phyloP scores from a whole-genome alignment of 2,113 vertebrate species.

The Clupea harengus region DNA sequence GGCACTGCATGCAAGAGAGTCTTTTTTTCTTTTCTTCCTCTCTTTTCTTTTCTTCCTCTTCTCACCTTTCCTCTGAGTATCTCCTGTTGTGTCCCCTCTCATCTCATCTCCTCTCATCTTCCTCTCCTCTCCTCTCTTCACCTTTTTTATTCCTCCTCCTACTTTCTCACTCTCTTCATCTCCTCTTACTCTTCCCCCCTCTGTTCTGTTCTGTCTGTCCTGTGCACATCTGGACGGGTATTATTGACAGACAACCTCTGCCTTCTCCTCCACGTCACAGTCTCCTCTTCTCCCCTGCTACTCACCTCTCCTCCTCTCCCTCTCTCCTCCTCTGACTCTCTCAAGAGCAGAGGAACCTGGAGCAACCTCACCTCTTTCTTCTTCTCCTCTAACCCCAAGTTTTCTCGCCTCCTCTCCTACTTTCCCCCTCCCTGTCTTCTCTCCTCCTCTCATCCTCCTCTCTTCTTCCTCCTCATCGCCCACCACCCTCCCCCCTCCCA shows the following conservation, averaged over 20 bases:
- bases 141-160: neutral
- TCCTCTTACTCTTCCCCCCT: neutral
- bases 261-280: neutral
- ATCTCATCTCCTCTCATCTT: neutral
- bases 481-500: constrained; percentile 32
- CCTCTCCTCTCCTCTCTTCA: neutral
- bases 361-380: neutral
- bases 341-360: neutral
- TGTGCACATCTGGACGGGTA: neutral
- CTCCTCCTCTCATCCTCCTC: neutral
- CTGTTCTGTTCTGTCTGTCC: neutral
- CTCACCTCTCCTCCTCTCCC: neutral
- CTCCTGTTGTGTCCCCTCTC: neutral
- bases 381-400: neutral
- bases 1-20: neutral
- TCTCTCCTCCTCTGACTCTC: neutral
- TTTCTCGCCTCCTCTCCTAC: neutral
- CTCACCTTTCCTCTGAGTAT: neutral
- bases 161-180: neutral
- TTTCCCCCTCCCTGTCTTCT: neutral
- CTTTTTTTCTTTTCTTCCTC: neutral
- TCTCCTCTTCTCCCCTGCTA: neutral
- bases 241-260: neutral
- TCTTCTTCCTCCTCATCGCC: neutral
- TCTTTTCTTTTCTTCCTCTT: neutral